Percentiles rank a stretch among this genome's conserved stretches.
Evolutionary conservation across 1,140 invertebrate species (phyloP).

Genomic region (Colletes latitarsis): DNA sequence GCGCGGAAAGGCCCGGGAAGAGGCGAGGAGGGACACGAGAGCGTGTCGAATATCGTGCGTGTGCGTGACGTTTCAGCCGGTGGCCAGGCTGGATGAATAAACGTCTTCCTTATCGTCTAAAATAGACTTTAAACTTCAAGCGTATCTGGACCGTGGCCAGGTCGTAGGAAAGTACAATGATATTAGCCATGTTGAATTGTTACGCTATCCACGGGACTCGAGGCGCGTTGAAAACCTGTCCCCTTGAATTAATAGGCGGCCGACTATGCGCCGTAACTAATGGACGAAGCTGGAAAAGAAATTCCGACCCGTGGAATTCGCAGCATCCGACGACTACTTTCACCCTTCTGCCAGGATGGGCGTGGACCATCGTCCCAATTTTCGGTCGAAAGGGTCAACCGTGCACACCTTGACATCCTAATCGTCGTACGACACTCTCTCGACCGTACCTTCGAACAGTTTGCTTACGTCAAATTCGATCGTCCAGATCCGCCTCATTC

Average conservation of each 20-base stretch:
- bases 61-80: conserved; percentile 75
- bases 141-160: conserved; percentile 79
- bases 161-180: conserved; percentile 76
- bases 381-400: background rate
- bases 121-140: conserved; percentile 80
- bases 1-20: conserved; percentile 1
- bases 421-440: background rate
- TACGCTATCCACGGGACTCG: conserved; percentile 34
- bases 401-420: background rate
- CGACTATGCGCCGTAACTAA: conserved; percentile 9
- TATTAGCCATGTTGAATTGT: conserved; percentile 72
- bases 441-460: background rate
- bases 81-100: conserved; percentile 78
- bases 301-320: background rate
- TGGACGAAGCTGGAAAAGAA: conserved; percentile 44
- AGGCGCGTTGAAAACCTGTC: conserved; percentile 25
- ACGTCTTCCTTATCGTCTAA: conserved; percentile 81
- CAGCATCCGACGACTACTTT: conserved; percentile 1
- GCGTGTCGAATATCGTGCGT: conserved; percentile 73
- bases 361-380: background rate
- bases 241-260: conserved; percentile 9
- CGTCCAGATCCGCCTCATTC: background rate
- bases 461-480: background rate
- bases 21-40: conserved; percentile 23
- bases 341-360: conserved; percentile 1